Base-by-base conservation (phyloP, 2,888 invertebrate genomes). In the Ligdia adustata region DNA sequence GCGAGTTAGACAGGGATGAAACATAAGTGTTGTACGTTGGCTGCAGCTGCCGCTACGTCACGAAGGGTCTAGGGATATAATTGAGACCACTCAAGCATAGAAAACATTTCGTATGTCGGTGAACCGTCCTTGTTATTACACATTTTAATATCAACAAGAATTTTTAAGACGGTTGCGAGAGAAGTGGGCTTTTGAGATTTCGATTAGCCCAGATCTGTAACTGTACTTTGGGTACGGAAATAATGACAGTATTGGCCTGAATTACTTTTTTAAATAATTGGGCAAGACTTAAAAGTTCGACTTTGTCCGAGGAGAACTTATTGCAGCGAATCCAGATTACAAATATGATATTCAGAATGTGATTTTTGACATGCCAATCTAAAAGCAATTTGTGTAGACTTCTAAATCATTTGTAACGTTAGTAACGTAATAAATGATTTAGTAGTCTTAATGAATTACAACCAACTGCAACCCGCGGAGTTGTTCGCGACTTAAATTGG, bases 41-140 rank as follows among this genome's bases (percentile, higher is more conserved):
- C 64, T 81, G 89, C 89, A 90, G 89, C 89, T 89, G 89, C 77
- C 87, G 75, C 59, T 70, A 85, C 88, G 87, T 89, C 88, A 87
- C 77, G 68, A 73, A 79, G 82, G 76, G 78, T 71, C 80, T 80
- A 83, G 78, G 75, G 82, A 72, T 33, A 75, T 74, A 72, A 77
- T 79, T 79, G 80, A 79, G 78, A 69, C 67, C 79, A 77, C 77
- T 82, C 79, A 78, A 80, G 75, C 85, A 71, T 82, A 69, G 66
- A 74, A 69, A 73, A 74, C 64, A 69, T 70, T 64, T 72, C 69
- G 64, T 67, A 64, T 67, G 49, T 46, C 48, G 32, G 67, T 70
- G 41, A 16, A 66, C 67, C 64, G 65, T 69, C 67, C 65, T 71
- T 45, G 37, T 53, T 54, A 49, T 47, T 48, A 35, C 42, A 57